Percentiles rank a stretch among this genome's conserved stretches.
These are phyloP conservation scores for Stenurella melanura DNA, from an alignment of 2,888 invertebrate species.

Conservation along the genomic window DNA sequence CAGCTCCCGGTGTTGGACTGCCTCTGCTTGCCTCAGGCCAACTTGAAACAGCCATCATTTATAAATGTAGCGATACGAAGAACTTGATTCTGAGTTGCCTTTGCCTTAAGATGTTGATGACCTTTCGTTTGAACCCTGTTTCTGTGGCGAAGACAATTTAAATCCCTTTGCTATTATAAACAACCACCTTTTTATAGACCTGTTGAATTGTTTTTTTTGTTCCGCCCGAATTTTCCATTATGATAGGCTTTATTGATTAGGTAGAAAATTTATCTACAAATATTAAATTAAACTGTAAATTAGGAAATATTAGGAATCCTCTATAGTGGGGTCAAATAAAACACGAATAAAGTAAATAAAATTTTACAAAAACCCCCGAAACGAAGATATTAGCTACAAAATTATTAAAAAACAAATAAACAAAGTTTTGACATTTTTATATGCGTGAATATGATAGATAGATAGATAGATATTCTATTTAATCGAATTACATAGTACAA, in stretches of 20 bases:
- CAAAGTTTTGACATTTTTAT: too few relatives aligned
- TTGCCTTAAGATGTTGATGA: constrained; percentile 72
- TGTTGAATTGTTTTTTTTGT: not conserved
- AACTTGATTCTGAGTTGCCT: constrained; percentile 72
- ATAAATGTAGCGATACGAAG: constrained; percentile 72
- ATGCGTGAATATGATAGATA: too few relatives aligned
- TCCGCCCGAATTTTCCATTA: not conserved
- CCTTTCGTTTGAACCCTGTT: constrained; percentile 68
- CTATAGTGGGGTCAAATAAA: too few relatives aligned
- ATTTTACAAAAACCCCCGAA: too few relatives aligned
- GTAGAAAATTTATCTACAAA: not conserved
- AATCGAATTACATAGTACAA: too few relatives aligned
- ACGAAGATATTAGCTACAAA: too few relatives aligned
- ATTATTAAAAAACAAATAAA: too few relatives aligned
- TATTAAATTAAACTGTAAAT: too few relatives aligned
- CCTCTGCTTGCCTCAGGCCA: constrained; percentile 69
- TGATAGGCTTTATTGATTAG: not conserved
- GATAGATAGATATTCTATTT: too few relatives aligned
- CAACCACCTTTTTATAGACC: constrained; percentile 25
- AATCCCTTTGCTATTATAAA: constrained; percentile 48
- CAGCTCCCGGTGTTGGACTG: constrained; percentile 73
- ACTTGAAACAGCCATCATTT: constrained; percentile 71
- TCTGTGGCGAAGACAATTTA: constrained; percentile 57
- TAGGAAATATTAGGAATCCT: too few relatives aligned
- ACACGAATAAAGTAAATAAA: too few relatives aligned